Evolutionary conservation across 2,888 invertebrate species (phyloP).

Genomic region (Venusia cambrica): DNA sequence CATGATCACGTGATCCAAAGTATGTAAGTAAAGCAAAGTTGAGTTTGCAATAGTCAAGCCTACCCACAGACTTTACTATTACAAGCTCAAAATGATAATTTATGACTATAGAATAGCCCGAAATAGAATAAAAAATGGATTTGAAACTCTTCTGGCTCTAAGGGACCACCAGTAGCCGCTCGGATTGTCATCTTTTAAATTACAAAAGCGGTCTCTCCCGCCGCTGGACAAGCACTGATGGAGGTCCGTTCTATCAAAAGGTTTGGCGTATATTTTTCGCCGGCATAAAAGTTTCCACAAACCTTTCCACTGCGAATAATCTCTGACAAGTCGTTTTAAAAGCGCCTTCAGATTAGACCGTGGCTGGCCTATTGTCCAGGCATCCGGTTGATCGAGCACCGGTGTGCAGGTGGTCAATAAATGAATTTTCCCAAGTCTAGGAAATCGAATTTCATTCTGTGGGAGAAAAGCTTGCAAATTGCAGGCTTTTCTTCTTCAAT

Average conservation of each 20-base stretch:
- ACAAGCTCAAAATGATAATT: too few relatives aligned
- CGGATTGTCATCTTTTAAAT: constrained; percentile 34
- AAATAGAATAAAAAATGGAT: constrained; percentile 28
- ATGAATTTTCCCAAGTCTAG: constrained; percentile 53
- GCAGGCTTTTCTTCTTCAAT: constrained; percentile 41
- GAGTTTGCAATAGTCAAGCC: too few relatives aligned
- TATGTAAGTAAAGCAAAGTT: too few relatives aligned
- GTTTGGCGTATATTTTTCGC: constrained; percentile 31
- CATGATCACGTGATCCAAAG: too few relatives aligned
- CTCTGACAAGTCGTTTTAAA: constrained; percentile 47
- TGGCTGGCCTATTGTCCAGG: constrained; percentile 45
- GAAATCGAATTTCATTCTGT: constrained; percentile 61
- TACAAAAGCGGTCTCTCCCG: constrained; percentile 32
- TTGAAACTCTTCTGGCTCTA: constrained; percentile 25
- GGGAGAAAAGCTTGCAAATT: constrained; percentile 45
- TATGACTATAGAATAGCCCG: constrained; percentile 8
- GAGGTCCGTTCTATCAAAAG: constrained; percentile 34
- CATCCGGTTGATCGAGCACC: constrained; percentile 51
- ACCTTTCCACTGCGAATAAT: constrained; percentile 38
- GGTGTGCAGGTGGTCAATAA: constrained; percentile 58
- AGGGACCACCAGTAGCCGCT: constrained; percentile 21
- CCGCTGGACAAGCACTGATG: constrained; percentile 33
- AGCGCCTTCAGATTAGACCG: constrained; percentile 50
- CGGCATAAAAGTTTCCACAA: constrained; percentile 32
- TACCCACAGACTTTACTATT: too few relatives aligned